phyloP scores from a whole-genome alignment of 1,140 invertebrate species.

The Caenorhabditis brenneri region DNA sequence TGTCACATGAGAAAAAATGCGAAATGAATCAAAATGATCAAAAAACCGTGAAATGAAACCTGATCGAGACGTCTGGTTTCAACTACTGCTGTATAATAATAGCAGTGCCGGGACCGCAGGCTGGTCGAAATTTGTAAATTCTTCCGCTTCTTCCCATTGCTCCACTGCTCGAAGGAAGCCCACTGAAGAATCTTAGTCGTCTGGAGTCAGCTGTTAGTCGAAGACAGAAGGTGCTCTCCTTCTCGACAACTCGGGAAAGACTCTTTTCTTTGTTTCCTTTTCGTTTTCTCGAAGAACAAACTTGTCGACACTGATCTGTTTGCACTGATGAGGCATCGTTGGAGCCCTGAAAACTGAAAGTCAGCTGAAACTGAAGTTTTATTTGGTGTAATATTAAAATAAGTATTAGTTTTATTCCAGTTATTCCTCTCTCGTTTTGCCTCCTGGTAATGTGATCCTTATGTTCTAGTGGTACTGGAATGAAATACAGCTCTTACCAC shows the following conservation, averaged over 20 bases:
- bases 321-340: too few relatives aligned
- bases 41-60: conserved; percentile 12
- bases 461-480: neutral
- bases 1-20: conserved; percentile 1
- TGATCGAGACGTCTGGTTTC: neutral
- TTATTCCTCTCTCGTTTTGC: neutral
- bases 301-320: neutral
- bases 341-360: too few relatives aligned
- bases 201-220: conserved; percentile 29
- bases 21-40: neutral
- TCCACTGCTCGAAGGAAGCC: neutral
- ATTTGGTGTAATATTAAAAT: too few relatives aligned
- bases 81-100: neutral
- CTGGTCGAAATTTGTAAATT: neutral
- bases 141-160: neutral
- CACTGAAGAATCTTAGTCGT: neutral
- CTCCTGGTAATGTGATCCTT: conserved; percentile 3
- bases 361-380: too few relatives aligned
- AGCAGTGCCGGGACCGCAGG: neutral
- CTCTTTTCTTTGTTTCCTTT: neutral
- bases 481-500: neutral
- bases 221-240: neutral
- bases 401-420: neutral
- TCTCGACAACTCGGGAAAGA: neutral
- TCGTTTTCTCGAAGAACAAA: neutral